Evolutionary conservation across 2,888 invertebrate genomes (phyloP).

Genomic region (Acleris literana): DNA sequence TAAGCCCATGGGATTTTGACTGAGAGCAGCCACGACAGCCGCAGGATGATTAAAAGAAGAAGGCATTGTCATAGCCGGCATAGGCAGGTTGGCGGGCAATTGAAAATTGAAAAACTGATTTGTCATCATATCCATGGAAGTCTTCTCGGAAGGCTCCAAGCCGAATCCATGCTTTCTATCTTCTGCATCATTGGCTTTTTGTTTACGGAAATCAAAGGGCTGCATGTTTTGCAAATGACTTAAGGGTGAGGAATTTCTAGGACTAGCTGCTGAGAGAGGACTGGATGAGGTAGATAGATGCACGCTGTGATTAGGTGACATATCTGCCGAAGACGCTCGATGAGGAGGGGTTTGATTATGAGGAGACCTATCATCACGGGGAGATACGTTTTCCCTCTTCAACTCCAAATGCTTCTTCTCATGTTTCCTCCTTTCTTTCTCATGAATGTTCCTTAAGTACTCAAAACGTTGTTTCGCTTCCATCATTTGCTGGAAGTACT

Average conservation of each 20-base stretch:
- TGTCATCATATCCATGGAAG: slow-evolving; percentile 85
- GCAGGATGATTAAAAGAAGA: slow-evolving; percentile 84
- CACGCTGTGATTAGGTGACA: slow-evolving; percentile 70
- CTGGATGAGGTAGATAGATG: slow-evolving; percentile 78
- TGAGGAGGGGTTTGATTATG: slow-evolving; percentile 60
- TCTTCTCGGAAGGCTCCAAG: slow-evolving; percentile 65
- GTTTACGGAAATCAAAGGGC: slow-evolving; percentile 95
- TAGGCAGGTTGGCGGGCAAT: slow-evolving; percentile 83
- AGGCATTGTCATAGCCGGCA: slow-evolving; percentile 82
- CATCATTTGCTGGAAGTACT: slow-evolving; percentile 76
- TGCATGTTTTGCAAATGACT: slow-evolving; percentile 97
- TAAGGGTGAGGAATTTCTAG: slow-evolving; percentile 89
- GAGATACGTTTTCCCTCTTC: slow-evolving; percentile 67
- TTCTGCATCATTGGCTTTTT: slow-evolving; percentile 69
- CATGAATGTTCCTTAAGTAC: slow-evolving; percentile 71
- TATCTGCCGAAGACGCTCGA: slow-evolving; percentile 66
- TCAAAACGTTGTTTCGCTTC: slow-evolving; percentile 74
- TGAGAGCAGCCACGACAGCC: slow-evolving; percentile 85
- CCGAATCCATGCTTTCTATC: slow-evolving; percentile 78
- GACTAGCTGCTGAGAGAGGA: slow-evolving; percentile 81
- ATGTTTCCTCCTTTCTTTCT: slow-evolving; percentile 57
- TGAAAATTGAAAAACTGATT: slow-evolving; percentile 86
- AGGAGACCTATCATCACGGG: slow-evolving; percentile 64
- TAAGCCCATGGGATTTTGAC: slow-evolving; percentile 84
- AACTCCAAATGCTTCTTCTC: slow-evolving; percentile 52